Percentiles rank a stretch among this genome's conserved stretches.
These are phyloP conservation scores for Sesamia nonagrioides DNA, from an alignment of 1,140 invertebrate genomes.

Conservation along the genomic window DNA sequence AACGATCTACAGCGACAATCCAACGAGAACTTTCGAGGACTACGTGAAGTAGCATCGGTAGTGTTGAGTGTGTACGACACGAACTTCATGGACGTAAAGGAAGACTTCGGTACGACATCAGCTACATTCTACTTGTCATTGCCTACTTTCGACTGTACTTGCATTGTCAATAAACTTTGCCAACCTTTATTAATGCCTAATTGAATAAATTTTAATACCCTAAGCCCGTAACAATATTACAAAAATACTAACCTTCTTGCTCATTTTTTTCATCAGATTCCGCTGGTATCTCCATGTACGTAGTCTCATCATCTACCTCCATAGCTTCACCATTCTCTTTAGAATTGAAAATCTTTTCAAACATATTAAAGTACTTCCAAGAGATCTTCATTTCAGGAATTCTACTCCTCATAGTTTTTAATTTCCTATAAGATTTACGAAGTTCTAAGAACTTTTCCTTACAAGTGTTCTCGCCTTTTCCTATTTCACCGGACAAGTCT, in stretches of 20 bases:
- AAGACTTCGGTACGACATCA: too few species aligned
- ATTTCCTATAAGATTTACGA: slow-evolving; percentile 76
- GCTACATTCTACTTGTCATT: too few species aligned
- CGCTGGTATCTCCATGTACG: not conserved
- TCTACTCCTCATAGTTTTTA: slow-evolving; percentile 75
- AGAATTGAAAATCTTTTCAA: slow-evolving; percentile 73
- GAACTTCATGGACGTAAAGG: too few species aligned
- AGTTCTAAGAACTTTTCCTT: slow-evolving; percentile 79
- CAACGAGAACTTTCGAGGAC: too few species aligned
- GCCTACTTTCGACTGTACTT: too few species aligned
- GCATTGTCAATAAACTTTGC: too few species aligned
- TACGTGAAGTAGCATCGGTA: too few species aligned
- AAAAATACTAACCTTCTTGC: slow-evolving; percentile 71
- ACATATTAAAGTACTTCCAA: slow-evolving; percentile 80
- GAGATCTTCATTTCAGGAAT: slow-evolving; percentile 76
- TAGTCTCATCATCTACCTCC: slow-evolving; percentile 44
- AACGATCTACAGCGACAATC: too few species aligned
- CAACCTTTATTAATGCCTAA: too few species aligned
- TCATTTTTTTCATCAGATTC: slow-evolving; percentile 58
- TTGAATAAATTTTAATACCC: too few species aligned
- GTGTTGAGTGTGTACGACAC: too few species aligned
- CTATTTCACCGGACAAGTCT: slow-evolving; percentile 60
- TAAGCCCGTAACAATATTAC: too few species aligned
- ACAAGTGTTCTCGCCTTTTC: slow-evolving; percentile 64
- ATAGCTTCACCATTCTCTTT: slow-evolving; percentile 55